These are phyloP conservation scores for Pyralis farinalis DNA, from an alignment of 2,888 invertebrate species.

Conservation along the genomic window DNA sequence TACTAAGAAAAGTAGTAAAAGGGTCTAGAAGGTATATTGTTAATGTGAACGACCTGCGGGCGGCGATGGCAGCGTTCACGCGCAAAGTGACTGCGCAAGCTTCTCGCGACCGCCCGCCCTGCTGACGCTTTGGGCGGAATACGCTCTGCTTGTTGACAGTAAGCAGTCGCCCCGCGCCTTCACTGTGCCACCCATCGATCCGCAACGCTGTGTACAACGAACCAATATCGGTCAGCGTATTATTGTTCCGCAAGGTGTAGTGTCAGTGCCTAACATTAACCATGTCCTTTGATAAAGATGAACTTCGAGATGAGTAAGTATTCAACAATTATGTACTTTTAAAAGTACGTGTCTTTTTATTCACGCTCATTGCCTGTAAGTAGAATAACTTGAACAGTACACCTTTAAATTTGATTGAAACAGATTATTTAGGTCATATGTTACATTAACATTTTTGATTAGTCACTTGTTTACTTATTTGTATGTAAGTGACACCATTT, in stretches of 20 bases:
- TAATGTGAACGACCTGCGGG: slow-evolving; percentile 2
- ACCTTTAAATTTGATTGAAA: too few relatives aligned
- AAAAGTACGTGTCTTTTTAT: too few relatives aligned
- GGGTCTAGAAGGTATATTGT: too few relatives aligned
- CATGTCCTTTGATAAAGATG: slow-evolving; percentile 84
- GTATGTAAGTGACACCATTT: too few relatives aligned
- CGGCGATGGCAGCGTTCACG: not conserved
- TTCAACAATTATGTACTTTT: too few relatives aligned
- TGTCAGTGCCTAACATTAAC: slow-evolving; percentile 28
- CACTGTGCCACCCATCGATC: slow-evolving; percentile 57
- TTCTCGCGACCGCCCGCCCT: slow-evolving; percentile 47
- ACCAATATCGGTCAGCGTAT: slow-evolving; percentile 26
- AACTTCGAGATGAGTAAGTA: slow-evolving; percentile 87
- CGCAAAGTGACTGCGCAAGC: slow-evolving; percentile 35
- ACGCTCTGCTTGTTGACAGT: slow-evolving; percentile 29
- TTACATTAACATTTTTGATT: too few relatives aligned
- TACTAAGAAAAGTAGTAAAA: too few relatives aligned
- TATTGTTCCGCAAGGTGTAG: slow-evolving; percentile 34
- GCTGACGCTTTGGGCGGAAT: slow-evolving; percentile 44
- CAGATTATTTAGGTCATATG: too few relatives aligned
- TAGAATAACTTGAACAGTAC: too few relatives aligned
- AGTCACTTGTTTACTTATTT: too few relatives aligned
- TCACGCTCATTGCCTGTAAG: too few relatives aligned
- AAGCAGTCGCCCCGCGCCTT: slow-evolving; percentile 52
- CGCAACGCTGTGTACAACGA: slow-evolving; percentile 19